Base-by-base conservation (phyloP, 2,797 vertebrate species). In the Crax fasciolata region DNA sequence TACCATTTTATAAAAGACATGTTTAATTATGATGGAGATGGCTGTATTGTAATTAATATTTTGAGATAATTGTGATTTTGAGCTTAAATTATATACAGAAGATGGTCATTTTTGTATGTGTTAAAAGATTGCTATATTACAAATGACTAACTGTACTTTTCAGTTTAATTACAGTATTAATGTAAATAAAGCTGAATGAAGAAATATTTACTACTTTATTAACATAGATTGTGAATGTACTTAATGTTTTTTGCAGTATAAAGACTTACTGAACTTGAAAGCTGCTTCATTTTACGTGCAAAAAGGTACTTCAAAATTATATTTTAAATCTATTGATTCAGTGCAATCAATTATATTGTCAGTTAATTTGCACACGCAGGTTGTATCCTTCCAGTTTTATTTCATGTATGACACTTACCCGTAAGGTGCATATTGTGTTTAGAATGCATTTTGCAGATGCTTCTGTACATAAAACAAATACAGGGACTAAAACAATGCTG, bases 221-320 rank as follows among this genome's bases (percentile, higher is more conserved):
- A 99, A 98, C 98, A 98, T 99, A 99, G 98, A 99, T 99, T 98
- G 99, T 99, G 99, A 99, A 99, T 99, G 99, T 99, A 99, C 98
- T 99, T 98, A 98, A 98, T 98, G 98, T 98, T 99, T 96, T 99
- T 98, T 98, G 98, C 99, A 99, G 98, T 99, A 98, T 98, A 98
- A 98, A 96, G 98, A 98, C 98, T 98, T 98, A 98, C 98, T 97
- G 96, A 98, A 98, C 98, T 99, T 98, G 98, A 99, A 99, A 99
- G 99, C 99, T 98, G 99, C 99, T 99, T 99, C 98, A 98, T 98
- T 98, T 98, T 98, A 98, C 98, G 98, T 99, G 99, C 98, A 98
- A 98, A 98, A 98, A 97, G 96, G 98, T 98, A 98, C 98, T 98
- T 98, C 97, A 98, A 98, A 98, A 96, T 87, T 98, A 96, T 97